Evolutionary conservation across 2,113 vertebrate species (phyloP).

Genomic region (Anoplopoma fimbria): DNA sequence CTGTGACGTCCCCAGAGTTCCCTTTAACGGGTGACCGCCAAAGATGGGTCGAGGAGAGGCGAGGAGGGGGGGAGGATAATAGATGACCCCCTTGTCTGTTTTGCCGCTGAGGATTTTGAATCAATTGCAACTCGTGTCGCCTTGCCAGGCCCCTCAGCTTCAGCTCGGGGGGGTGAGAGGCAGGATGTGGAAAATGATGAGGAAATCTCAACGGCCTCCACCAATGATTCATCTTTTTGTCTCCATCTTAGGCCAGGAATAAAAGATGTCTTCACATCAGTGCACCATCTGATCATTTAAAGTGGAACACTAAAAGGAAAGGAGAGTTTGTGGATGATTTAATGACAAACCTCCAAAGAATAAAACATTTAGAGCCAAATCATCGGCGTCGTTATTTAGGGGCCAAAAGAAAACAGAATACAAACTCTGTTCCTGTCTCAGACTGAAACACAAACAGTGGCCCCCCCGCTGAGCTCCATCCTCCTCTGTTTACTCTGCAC

Average conservation of each 20-base stretch:
- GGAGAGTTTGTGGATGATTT: too few relatives aligned
- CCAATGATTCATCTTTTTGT: background rate
- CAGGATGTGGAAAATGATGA: slow-evolving; percentile 12
- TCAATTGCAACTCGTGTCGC: slow-evolving; percentile 55
- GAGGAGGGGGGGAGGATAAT: slow-evolving; percentile 58
- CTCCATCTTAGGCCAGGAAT: too few relatives aligned
- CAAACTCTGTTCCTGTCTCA: background rate
- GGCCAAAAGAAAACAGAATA: background rate
- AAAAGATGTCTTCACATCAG: too few relatives aligned
- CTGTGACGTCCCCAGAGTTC: slow-evolving; percentile 67
- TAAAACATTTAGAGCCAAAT: too few relatives aligned
- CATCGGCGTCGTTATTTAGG: background rate
- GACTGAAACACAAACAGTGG: background rate
- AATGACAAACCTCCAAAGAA: too few relatives aligned
- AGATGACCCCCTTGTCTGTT: slow-evolving; percentile 74
- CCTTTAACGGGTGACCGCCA: slow-evolving; percentile 68
- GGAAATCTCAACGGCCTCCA: background rate
- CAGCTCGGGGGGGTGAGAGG: slow-evolving; percentile 9
- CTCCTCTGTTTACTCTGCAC: slow-evolving; percentile 52
- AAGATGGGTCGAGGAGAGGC: slow-evolving; percentile 69
- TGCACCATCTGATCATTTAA: too few relatives aligned
- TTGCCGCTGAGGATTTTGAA: slow-evolving; percentile 65
- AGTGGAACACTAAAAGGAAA: too few relatives aligned
- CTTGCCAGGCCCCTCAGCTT: slow-evolving; percentile 34
- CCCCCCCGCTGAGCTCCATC: background rate